A percentile compares a stretch with the other conserved stretches of the same genome.
phyloP scores from a whole-genome alignment of 2,113 vertebrate genomes.

The Regulus satrapa region DNA sequence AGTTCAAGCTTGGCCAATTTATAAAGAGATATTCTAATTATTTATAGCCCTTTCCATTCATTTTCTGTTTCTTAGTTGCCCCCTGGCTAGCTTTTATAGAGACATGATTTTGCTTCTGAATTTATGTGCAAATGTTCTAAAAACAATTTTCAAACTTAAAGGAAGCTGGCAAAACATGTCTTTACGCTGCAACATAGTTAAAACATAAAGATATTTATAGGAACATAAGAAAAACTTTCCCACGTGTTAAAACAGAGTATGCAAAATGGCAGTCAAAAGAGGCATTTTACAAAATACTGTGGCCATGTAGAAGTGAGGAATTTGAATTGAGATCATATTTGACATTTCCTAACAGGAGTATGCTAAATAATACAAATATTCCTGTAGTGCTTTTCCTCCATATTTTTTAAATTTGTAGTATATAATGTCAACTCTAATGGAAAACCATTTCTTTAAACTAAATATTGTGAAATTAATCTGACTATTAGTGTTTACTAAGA shows the following conservation, averaged over 20 bases:
- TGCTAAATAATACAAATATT: background rate
- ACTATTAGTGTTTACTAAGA: background rate
- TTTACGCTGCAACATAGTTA: background rate
- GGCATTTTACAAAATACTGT: background rate
- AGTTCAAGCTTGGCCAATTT: background rate
- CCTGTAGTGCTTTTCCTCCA: background rate
- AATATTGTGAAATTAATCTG: background rate
- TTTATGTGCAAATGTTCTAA: background rate
- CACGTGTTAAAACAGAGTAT: background rate
- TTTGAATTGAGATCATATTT: background rate
- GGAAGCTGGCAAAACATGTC: background rate
- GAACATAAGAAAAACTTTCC: background rate
- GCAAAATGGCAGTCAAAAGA: background rate
- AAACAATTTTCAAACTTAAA: background rate
- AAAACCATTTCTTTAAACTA: background rate
- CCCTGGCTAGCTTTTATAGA: background rate
- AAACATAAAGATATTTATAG: background rate
- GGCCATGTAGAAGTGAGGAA: background rate
- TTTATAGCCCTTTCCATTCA: background rate
- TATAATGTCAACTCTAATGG: too few relatives aligned
- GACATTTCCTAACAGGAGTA: background rate
- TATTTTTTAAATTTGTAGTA: background rate
- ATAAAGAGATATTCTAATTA: background rate
- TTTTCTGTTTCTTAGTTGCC: background rate
- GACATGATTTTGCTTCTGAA: background rate